These are phyloP conservation scores for Leiothrix lutea DNA, from an alignment of 2,113 vertebrate genomes.

Conservation along the genomic window DNA sequence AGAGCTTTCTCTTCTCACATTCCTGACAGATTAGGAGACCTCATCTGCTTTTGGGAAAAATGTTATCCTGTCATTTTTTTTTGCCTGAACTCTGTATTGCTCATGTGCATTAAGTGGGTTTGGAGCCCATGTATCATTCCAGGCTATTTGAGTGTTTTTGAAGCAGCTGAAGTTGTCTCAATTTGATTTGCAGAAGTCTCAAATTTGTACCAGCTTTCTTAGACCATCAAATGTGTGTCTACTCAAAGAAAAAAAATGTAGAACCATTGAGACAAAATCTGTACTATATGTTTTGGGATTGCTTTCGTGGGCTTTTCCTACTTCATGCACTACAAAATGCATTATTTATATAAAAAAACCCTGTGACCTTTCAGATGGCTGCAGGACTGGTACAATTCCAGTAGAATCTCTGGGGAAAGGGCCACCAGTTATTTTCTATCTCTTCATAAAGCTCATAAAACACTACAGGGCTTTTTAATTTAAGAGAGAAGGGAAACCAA, in stretches of 20 bases:
- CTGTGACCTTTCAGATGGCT: not conserved
- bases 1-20: not conserved
- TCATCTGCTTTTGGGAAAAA: not conserved
- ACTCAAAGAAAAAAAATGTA: not conserved
- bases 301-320: not conserved
- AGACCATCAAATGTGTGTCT: not conserved
- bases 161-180: not conserved
- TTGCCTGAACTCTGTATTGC: not conserved
- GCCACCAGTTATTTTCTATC: not conserved
- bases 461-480: not conserved
- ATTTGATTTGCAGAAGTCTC: not conserved
- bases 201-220: not conserved
- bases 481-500: not conserved
- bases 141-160: not conserved
- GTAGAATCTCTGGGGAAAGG: not conserved
- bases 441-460: not conserved
- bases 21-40: not conserved
- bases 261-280: not conserved
- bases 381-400: not conserved
- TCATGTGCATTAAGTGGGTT: accelerated
- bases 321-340: not conserved
- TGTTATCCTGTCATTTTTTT: accelerated
- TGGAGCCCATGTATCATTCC: not conserved
- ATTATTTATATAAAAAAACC: not conserved
- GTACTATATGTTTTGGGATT: not conserved